Percentiles rank a stretch among this genome's conserved stretches.
phyloP scores from a whole-genome alignment of 2,113 vertebrate genomes.

The Alexandromys fortis region DNA sequence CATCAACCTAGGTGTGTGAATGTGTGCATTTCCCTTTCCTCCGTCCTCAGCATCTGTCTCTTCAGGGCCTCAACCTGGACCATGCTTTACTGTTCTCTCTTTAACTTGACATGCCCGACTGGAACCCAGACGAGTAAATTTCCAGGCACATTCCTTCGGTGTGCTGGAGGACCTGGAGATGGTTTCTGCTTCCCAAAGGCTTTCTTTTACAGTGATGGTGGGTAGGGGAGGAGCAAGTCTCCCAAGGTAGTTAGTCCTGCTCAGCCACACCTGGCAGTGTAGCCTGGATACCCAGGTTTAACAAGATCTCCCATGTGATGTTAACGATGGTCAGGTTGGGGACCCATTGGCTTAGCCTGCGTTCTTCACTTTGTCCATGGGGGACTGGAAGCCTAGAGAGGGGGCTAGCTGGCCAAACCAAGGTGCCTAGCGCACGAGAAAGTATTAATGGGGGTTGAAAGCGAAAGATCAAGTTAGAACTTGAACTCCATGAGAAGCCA shows the following conservation, averaged over 20 bases:
- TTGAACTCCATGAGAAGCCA: background rate
- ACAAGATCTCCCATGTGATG: background rate
- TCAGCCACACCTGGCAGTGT: background rate
- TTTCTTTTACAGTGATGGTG: background rate
- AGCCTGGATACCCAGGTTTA: background rate
- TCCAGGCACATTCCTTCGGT: background rate
- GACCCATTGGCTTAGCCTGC: background rate
- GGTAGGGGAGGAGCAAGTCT: background rate
- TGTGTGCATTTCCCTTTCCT: too few relatives aligned
- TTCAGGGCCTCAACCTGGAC: background rate
- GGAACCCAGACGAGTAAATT: background rate
- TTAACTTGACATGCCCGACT: background rate
- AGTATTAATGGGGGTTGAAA: background rate
- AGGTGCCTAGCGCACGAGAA: background rate
- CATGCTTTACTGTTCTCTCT: background rate
- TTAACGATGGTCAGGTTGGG: background rate
- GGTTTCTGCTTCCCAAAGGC: background rate
- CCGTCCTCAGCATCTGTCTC: background rate
- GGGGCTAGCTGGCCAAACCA: background rate
- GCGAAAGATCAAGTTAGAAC: background rate
- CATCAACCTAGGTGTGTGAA: background rate
- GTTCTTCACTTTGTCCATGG: background rate
- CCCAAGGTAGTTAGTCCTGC: background rate
- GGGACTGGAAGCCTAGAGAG: background rate
- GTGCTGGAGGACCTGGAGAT: background rate